A percentile compares a stretch with the other conserved stretches of the same genome.
These are phyloP conservation scores for Sphaerophoria taeniata DNA, from an alignment of 2,888 invertebrate species.

Conservation along the genomic window DNA sequence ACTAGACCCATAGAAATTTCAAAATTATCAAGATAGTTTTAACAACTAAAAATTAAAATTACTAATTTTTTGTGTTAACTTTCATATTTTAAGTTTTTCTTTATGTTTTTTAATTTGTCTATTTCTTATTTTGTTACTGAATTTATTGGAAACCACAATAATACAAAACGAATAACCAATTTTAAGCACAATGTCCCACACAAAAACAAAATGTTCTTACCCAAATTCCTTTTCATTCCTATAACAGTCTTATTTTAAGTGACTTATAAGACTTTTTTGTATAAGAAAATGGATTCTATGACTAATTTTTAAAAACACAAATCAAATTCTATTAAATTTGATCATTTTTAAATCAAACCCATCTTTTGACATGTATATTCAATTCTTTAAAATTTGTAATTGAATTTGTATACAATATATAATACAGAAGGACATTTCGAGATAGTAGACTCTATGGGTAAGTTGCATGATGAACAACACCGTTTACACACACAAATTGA, in stretches of 20 bases:
- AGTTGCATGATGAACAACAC: slow-evolving; percentile 82
- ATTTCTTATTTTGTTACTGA: slow-evolving; percentile 58
- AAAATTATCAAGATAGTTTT: background rate
- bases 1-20: too few relatives aligned
- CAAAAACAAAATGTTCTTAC: slow-evolving; percentile 49
- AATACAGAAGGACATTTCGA: slow-evolving; percentile 92
- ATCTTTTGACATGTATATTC: slow-evolving; percentile 45
- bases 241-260: slow-evolving; percentile 25
- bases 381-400: slow-evolving; percentile 68
- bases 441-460: slow-evolving; percentile 95
- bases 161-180: slow-evolving; percentile 35
- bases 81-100: slow-evolving; percentile 11
- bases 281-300: slow-evolving; percentile 54
- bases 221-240: slow-evolving; percentile 20
- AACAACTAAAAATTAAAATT: background rate
- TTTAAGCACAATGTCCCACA: slow-evolving; percentile 68
- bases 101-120: slow-evolving; percentile 8
- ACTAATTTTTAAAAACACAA: slow-evolving; percentile 31
- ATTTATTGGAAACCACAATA: slow-evolving; percentile 63
- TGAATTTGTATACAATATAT: slow-evolving; percentile 75
- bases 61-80: background rate
- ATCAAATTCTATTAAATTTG: slow-evolving; percentile 58
- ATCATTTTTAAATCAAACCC: slow-evolving; percentile 36
- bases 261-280: slow-evolving; percentile 76
- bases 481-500: slow-evolving; percentile 56